A percentile compares a stretch with the other conserved stretches of the same genome.
These are phyloP conservation scores for Serranus cabrilla DNA, from an alignment of 2,797 vertebrate species.

Conservation along the genomic window DNA sequence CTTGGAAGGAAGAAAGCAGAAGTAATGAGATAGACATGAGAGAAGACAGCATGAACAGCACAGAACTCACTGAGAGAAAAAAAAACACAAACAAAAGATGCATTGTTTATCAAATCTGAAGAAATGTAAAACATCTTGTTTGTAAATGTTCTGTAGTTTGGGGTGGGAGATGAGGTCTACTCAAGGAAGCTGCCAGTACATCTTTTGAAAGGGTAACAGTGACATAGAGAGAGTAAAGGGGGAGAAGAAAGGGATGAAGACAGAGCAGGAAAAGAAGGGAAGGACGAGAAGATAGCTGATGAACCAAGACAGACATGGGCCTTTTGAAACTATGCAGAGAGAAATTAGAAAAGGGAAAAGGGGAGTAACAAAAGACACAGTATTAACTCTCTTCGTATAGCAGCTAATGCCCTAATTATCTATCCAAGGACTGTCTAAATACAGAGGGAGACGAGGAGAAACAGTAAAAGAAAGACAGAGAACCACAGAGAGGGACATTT, in stretches of 20 bases:
- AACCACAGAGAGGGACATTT: constrained; percentile 31
- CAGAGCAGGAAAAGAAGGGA: constrained; percentile 31
- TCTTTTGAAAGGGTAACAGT: constrained; percentile 43
- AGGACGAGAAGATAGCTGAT: constrained; percentile 36
- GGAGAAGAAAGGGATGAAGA: constrained; percentile 13
- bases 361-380: constrained; percentile 59
- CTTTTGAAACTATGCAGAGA: constrained; percentile 61
- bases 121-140: constrained; percentile 28
- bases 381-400: constrained; percentile 62
- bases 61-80: constrained; percentile 7
- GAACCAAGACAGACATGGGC: constrained; percentile 42
- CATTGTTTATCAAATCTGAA: constrained; percentile 44
- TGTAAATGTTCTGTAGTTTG: constrained; percentile 19
- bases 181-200: constrained; percentile 15
- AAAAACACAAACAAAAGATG: neutral
- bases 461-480: constrained; percentile 17
- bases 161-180: neutral
- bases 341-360: constrained; percentile 63
- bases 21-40: constrained; percentile 52
- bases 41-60: constrained; percentile 20
- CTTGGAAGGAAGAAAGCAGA: constrained; percentile 31
- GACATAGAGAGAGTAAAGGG: constrained; percentile 1
- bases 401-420: constrained; percentile 74
- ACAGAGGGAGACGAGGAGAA: constrained; percentile 22
- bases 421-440: constrained; percentile 58